These are phyloP conservation scores for Autographa gamma DNA, from an alignment of 2,888 invertebrate genomes.

Conservation along the genomic window DNA sequence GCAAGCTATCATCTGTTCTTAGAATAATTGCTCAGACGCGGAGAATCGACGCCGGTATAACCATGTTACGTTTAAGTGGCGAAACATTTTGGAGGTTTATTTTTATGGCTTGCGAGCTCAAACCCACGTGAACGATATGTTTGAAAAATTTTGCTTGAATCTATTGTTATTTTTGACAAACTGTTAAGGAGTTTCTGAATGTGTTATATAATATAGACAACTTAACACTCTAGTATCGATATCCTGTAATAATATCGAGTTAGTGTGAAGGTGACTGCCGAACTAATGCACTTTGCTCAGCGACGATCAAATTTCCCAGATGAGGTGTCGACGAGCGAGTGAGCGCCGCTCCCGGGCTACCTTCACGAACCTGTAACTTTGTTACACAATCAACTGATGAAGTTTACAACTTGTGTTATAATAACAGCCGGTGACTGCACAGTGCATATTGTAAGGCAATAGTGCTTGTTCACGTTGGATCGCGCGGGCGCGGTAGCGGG, in stretches of 20 bases:
- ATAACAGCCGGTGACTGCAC: not conserved
- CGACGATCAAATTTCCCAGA: constrained; percentile 1
- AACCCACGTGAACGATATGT: too few species aligned
- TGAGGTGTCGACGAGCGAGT: constrained; percentile 4
- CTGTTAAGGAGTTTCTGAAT: too few species aligned
- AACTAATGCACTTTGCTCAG: not conserved
- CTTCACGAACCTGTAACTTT: not conserved
- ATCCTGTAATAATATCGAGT: not conserved
- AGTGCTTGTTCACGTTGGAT: too few species aligned
- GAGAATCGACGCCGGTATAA: not conserved
- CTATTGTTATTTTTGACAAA: too few species aligned
- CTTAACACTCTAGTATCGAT: not conserved
- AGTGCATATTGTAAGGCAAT: too few species aligned
- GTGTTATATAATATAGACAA: not conserved
- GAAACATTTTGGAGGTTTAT: not conserved
- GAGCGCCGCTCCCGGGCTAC: not conserved
- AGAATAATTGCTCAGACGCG: not conserved
- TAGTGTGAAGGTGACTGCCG: not conserved
- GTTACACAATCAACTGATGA: not conserved
- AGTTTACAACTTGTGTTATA: not conserved
- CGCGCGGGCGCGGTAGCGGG: too few species aligned
- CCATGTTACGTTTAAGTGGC: not conserved
- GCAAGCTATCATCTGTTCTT: not conserved
- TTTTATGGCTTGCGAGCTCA: not conserved
- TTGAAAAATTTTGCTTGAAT: too few species aligned